Evolutionary conservation across 2,888 invertebrate species (phyloP), one percentile per base, ranked within the genome.

Genomic region (Buathra laborator): DNA sequence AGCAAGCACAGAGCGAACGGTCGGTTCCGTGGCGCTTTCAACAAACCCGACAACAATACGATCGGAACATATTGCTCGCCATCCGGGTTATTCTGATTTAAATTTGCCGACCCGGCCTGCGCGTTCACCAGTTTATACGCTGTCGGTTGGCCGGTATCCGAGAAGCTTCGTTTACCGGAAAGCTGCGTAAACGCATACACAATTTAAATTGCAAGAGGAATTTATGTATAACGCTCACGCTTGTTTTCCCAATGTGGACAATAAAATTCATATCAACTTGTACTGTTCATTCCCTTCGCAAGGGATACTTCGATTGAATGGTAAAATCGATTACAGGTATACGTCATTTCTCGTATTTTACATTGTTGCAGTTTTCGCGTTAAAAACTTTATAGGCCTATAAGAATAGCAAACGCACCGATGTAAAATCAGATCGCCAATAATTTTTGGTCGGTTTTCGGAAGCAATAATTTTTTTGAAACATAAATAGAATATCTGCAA

Each of bases 1-100:
- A 72, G 70, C 70, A 70, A 53, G 59, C 14, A 64, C 48, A 46
- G 51, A 72, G 64, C 62, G 48, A 37, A 43, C 44, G 64, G 43
- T 16, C 48, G 16, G n/a, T 67, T 1, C 44, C 53, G 44, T 64
- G 64, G 66, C 81, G 81, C 82, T 86, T 86, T 83, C 81, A 86
- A 81, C 84, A 79, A 83, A 77, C 74, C 77, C 56, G 12, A n/a
- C 67, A 88, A 92, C 91, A 92, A 91, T 91, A 78, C 89, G 88
- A 91, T 91, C 87, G 86, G 87, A 87, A 89, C 91, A 91, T 92
- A 92, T 91, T 91, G 90, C 90, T 87, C 81, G 85, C 87, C 88
- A 89, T 91, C 91, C 92, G 24, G 90, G 90, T 90, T 89, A 92
- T 92, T 92, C 90, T 90, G 90, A 92, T 92, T 92, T 90, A 92